phyloP scores from a whole-genome alignment of 2,888 invertebrate species.

The Muschampia plurimacula region DNA sequence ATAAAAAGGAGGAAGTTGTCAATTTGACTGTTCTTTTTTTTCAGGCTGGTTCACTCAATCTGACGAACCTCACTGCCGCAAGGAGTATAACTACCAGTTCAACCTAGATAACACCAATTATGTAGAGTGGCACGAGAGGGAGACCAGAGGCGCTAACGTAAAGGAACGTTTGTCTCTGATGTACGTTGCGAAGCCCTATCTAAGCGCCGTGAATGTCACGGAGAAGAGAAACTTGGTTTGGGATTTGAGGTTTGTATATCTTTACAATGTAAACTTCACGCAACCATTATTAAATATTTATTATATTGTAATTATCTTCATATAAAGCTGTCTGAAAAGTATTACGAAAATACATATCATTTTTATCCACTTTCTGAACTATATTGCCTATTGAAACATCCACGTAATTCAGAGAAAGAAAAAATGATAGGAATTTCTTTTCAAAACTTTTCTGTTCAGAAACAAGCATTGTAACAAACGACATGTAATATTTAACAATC shows the following conservation, averaged over 20 bases:
- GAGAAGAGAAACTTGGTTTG: conserved; percentile 96
- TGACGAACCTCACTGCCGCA: conserved; percentile 90
- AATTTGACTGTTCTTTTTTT: conserved; percentile 37
- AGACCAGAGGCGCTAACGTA: conserved; percentile 88
- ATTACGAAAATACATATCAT: too few species aligned
- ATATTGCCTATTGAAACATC: too few species aligned
- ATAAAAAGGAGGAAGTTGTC: too few species aligned
- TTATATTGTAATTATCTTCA: too few species aligned
- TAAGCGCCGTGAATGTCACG: conserved; percentile 93
- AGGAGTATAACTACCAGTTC: conserved; percentile 93
- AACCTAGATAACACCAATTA: conserved; percentile 89
- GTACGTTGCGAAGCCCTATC: conserved; percentile 92
- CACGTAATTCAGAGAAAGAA: too few species aligned
- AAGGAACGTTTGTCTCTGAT: conserved; percentile 90
- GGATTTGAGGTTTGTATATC: conserved; percentile 86
- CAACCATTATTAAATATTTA: background rate
- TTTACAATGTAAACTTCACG: background rate
- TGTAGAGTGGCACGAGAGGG: conserved; percentile 94
- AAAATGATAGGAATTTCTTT: too few species aligned
- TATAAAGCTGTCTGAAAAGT: too few species aligned
- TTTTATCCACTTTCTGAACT: background rate
- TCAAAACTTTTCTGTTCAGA: too few species aligned
- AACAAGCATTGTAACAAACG: too few species aligned
- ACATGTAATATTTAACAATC: too few species aligned
- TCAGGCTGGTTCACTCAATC: conserved; percentile 94